These are phyloP conservation scores for Arvicanthis niloticus DNA, from an alignment of 2,113 vertebrate species.

Conservation along the genomic window DNA sequence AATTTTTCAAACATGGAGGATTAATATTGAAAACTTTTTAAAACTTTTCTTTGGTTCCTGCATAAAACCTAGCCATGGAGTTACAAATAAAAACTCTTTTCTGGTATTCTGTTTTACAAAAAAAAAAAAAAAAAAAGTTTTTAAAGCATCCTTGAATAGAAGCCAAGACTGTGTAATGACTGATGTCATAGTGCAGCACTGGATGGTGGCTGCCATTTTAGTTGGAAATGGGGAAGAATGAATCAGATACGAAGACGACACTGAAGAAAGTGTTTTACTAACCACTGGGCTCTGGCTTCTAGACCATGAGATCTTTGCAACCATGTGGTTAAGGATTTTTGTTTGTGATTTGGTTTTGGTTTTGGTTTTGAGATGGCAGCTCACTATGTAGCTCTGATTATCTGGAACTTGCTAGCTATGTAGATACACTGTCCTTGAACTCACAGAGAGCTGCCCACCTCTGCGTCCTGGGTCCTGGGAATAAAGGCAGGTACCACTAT, in stretches of 20 bases:
- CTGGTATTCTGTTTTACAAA: conserved; percentile 19
- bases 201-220: neutral
- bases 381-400: neutral
- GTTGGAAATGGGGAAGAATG: neutral
- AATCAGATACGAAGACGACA: neutral
- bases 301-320: neutral
- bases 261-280: neutral
- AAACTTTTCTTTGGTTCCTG: conserved; percentile 8
- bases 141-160: neutral
- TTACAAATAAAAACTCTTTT: conserved; percentile 44
- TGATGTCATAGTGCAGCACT: neutral
- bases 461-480: neutral
- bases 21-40: neutral
- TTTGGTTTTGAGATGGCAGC: neutral
- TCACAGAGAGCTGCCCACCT: neutral
- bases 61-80: neutral
- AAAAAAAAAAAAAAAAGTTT: neutral
- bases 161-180: neutral
- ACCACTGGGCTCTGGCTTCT: neutral
- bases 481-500: neutral
- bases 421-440: neutral
- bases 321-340: neutral
- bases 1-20: conserved; percentile 4
- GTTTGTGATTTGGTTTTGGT: neutral
- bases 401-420: neutral